Base-by-base conservation (phyloP, 2,797 vertebrate species). In the Cetoscarus ocellatus region DNA sequence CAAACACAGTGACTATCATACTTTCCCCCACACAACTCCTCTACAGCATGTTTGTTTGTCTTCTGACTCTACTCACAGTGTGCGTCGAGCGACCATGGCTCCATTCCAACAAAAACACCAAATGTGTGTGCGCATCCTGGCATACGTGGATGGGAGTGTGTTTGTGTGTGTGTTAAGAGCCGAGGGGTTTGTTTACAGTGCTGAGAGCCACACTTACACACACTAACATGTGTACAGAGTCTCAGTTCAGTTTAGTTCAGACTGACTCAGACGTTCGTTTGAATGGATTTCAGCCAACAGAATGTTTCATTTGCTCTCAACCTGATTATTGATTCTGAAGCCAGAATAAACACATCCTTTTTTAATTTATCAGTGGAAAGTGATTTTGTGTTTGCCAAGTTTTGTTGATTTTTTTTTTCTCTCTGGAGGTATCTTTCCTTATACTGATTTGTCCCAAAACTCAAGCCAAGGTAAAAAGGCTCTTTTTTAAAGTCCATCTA, bases 31-130 rank as follows among this genome's bases (percentile, higher is more conserved):
- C 43, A 61, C 79, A 79, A 78, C 86, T 91, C 82, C 78, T 88
- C 73, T 55, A 75, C 88, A 72, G 69, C 88, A 66, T 93, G 91
- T 92, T 93, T 93, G 90, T 93, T 91, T 92, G 88, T 92, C 88
- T 91, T 88, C 85, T 91, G 88, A 90, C 89, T 91, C 89, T 87
- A 85, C 87, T 89, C 84, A 86, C 86, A 69, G 81, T 86, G 90
- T 82, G 81, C 54, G 72, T 67, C 11, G 82, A 86, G 82, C 65
- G 45, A 83, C 80, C 49, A 6, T 91, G 91, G 91, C 89, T 85
- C 45, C 15, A 10, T 66, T 93, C 91, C 91, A 93, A 91, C 79
- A 88, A 86, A 83, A 91, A 89, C 90, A 86, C 40, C 0, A 44
- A 18, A 39, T 63, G 57, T 70, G 70, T 71, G 74, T 67, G 45